These are phyloP conservation scores for Salarias fasciatus DNA, from an alignment of 2,797 vertebrate species.

Conservation along the genomic window DNA sequence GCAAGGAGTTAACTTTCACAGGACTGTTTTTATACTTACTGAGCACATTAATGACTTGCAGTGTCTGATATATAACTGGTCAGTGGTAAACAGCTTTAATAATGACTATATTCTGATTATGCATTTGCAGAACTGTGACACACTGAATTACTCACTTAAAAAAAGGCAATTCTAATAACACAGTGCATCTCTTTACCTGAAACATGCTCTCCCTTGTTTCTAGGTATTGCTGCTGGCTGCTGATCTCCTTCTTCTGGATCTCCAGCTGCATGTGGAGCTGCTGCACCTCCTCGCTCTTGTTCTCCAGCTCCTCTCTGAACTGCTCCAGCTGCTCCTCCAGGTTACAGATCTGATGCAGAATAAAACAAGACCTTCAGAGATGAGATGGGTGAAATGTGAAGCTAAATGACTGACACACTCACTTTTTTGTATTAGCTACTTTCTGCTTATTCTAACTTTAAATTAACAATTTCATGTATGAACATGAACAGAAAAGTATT, in stretches of 20 bases:
- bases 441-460: too few species aligned
- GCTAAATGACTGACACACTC: too few species aligned
- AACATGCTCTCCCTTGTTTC: conserved; percentile 88
- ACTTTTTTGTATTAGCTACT: too few species aligned
- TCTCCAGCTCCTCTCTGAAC: conserved; percentile 97
- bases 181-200: conserved; percentile 78
- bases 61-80: background rate
- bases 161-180: too few species aligned
- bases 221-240: conserved; percentile 89
- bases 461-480: too few species aligned
- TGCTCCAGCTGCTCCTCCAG: conserved; percentile 98
- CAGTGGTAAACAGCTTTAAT: too few species aligned
- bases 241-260: conserved; percentile 94
- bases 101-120: too few species aligned
- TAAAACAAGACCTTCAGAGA: background rate
- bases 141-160: too few species aligned
- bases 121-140: too few species aligned
- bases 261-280: conserved; percentile 98
- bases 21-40: background rate
- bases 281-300: conserved; percentile 98
- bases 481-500: too few species aligned
- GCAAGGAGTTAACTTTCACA: too few species aligned
- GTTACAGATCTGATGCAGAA: conserved; percentile 88
- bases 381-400: too few species aligned
- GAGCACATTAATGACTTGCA: background rate